These are phyloP conservation scores for Desmodus rotundus DNA, from an alignment of 2,113 vertebrate genomes.

Conservation along the genomic window DNA sequence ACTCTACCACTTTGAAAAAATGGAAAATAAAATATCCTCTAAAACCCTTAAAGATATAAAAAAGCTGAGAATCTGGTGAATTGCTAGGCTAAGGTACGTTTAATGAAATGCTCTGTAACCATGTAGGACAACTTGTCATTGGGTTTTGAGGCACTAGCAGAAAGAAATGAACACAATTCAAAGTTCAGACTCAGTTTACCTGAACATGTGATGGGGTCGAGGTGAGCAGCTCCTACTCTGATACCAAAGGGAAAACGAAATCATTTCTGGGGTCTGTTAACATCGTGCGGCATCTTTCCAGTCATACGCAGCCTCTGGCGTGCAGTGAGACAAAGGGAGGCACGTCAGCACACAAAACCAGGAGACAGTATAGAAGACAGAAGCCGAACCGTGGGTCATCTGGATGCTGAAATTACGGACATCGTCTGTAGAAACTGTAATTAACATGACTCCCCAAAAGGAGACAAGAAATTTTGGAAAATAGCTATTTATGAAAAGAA, in stretches of 20 bases:
- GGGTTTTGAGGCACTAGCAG: not conserved
- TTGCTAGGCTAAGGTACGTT: not conserved
- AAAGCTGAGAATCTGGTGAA: not conserved
- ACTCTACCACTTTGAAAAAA: not conserved
- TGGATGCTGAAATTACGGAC: not conserved
- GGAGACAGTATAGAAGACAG: not conserved
- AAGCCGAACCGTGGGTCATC: not conserved
- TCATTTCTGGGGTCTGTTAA: not conserved
- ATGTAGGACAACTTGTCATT: not conserved
- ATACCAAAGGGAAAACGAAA: not conserved
- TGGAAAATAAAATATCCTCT: not conserved
- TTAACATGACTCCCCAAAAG: not conserved
- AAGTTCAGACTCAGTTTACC: not conserved
- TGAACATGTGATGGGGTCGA: not conserved
- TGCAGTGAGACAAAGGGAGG: not conserved
- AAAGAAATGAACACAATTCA: not conserved
- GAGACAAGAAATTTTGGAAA: not conserved
- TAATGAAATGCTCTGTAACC: not conserved
- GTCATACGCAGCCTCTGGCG: not conserved
- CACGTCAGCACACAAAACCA: not conserved
- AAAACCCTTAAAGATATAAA: not conserved
- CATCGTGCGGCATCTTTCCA: not conserved
- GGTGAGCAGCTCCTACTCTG: not conserved
- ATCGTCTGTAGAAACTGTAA: not conserved
- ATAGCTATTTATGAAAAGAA: not conserved